Conservation (phyloP, 2,888 invertebrate species). For the Platypus cylindrus region DNA sequence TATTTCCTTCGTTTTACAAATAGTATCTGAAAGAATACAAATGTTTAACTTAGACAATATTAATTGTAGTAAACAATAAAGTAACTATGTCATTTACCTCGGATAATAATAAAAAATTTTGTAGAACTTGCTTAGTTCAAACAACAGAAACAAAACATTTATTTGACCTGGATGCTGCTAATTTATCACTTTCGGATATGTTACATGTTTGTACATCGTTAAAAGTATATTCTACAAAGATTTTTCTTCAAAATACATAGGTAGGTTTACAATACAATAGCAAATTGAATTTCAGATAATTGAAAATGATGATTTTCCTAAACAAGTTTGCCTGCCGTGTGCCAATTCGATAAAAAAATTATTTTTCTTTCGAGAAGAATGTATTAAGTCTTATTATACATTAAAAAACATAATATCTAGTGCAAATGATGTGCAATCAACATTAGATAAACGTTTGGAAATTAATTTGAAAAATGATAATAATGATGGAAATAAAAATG, state of each 20-base stretch:
- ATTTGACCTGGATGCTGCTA: constrained; percentile 27
- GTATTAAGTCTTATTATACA: constrained; percentile 31
- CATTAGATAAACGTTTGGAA: constrained; percentile 20
- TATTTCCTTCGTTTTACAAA: no score
- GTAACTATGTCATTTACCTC: constrained; percentile 22
- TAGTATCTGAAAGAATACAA: no score
- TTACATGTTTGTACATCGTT: constrained; percentile 31
- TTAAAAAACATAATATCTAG: constrained; percentile 26
- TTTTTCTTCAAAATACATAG: background rate
- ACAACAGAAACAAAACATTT: constrained; percentile 28
- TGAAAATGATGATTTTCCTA: constrained; percentile 32
- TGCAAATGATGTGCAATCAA: constrained; percentile 16
- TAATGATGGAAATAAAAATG: constrained; percentile 7
- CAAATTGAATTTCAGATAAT: constrained; percentile 21
- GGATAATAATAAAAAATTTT: constrained; percentile 30
- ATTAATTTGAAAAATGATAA: constrained; percentile 8
- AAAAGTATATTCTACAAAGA: constrained; percentile 19
- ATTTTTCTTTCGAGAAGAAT: constrained; percentile 32
- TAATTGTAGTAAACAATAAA: no score
- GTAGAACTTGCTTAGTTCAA: constrained; percentile 32
- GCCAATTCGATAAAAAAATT: constrained; percentile 30
- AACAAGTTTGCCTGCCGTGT: constrained; percentile 32
- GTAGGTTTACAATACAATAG: background rate
- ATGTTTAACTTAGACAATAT: no score
- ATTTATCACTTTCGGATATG: constrained; percentile 29